Conservation (phyloP, 1,140 invertebrate genomes). For the Polyergus mexicanus region DNA sequence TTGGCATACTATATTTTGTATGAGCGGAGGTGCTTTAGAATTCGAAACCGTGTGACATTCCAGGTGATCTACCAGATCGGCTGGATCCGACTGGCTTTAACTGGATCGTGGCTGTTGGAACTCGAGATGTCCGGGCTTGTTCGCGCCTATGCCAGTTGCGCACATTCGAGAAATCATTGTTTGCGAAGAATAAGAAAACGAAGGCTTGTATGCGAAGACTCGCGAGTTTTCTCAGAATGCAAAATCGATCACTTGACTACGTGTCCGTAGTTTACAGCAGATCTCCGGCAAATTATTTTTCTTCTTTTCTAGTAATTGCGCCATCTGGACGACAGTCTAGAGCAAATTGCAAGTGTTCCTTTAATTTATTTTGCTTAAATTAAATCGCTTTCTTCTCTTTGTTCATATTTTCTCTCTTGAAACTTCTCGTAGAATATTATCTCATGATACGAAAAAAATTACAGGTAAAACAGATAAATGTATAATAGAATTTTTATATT, state of each 20-base stretch:
- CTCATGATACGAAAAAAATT: not conserved
- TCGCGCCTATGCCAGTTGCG: conserved; percentile 26
- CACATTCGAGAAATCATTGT: conserved; percentile 66
- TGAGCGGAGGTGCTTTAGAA: not conserved
- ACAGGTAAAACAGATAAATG: not conserved
- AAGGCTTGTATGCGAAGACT: not conserved
- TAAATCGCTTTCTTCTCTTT: not conserved
- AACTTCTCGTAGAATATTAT: not conserved
- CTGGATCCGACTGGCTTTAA: conserved; percentile 82
- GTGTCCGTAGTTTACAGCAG: not conserved
- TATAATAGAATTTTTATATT: not conserved
- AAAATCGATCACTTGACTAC: conserved; percentile 13
- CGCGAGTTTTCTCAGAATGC: not conserved
- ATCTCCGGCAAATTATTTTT: not conserved
- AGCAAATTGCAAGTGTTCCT: not conserved
- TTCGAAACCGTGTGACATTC: conserved; percentile 57
- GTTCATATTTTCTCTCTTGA: not conserved
- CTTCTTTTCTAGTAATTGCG: not conserved
- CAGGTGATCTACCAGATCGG: conserved; percentile 72
- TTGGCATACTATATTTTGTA: not conserved
- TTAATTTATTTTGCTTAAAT: not conserved
- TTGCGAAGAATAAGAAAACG: conserved; percentile 23
- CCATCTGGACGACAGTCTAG: not conserved
- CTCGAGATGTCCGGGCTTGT: conserved; percentile 75
- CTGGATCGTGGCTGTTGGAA: conserved; percentile 83